Evolutionary conservation across 2,888 invertebrate species (phyloP).

Genomic region (Leptinotarsa juncta): DNA sequence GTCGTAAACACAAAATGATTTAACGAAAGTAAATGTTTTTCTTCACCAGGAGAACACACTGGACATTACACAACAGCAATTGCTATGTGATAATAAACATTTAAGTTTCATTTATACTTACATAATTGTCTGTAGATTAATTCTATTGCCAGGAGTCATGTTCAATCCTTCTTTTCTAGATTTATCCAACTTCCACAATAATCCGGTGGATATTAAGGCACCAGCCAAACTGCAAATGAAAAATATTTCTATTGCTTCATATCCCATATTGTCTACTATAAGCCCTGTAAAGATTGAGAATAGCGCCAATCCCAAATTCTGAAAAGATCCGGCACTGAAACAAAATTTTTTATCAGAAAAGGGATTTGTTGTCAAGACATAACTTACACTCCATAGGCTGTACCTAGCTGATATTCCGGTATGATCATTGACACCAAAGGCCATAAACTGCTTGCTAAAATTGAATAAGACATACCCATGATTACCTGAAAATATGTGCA

Average conservation of each 20-base stretch:
- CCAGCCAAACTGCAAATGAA: slow-evolving; percentile 81
- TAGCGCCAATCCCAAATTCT: slow-evolving; percentile 93
- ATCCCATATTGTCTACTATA: slow-evolving; percentile 89
- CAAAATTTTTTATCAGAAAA: not conserved
- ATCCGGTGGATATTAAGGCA: slow-evolving; percentile 77
- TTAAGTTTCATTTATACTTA: slow-evolving; percentile 41
- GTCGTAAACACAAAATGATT: not conserved
- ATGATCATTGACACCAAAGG: slow-evolving; percentile 93
- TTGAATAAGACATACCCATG: slow-evolving; percentile 91
- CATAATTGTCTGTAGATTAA: slow-evolving; percentile 43
- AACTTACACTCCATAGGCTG: slow-evolving; percentile 96
- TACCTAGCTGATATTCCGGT: slow-evolving; percentile 92
- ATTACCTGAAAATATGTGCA: slow-evolving; percentile 68
- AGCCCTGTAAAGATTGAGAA: slow-evolving; percentile 86
- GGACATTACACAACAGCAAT: not conserved
- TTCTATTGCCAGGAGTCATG: slow-evolving; percentile 68
- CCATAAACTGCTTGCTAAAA: slow-evolving; percentile 95
- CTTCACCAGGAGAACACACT: not conserved
- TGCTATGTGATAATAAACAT: not conserved
- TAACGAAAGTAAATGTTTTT: not conserved
- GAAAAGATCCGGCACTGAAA: slow-evolving; percentile 91
- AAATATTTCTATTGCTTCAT: slow-evolving; percentile 90
- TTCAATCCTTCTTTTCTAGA: slow-evolving; percentile 69
- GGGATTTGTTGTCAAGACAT: not conserved
- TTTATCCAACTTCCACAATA: slow-evolving; percentile 68